Evolutionary conservation across 2,113 vertebrate genomes (phyloP), one percentile per base, ranked within the genome.

Genomic region (Otis tarda): DNA sequence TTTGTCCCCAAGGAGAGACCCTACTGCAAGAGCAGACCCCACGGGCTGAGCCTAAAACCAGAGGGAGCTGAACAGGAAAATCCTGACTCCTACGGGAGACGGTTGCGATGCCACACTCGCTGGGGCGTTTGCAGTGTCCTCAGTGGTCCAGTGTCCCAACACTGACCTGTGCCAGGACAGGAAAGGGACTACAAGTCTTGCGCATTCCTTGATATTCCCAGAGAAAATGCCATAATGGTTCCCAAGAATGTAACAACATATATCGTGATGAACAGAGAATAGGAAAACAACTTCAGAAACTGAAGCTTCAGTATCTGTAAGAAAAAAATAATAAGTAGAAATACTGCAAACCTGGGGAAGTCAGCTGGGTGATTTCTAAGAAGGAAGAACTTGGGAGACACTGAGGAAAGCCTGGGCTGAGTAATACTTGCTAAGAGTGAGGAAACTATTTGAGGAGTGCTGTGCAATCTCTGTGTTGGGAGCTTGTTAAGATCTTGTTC

Each of bases 21-120:
- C 37, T 68, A 7, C 28, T 60, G 19, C 28, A 61, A n/a, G 41
- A 70, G n/a, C 17, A 50, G 49, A 27, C 7, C 14, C 30, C 17
- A 15, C 12, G 37, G 53, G 5, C 31, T 2, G 1, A 22, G 19
- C 18, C 31, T 67, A 37, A 45, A 68, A 33, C 8, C 33, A 39
- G 55, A 53, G 10, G 19, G 19, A 60, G 27, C 27, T 50, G 41
- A 77, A 41, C 11, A 41, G 2, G 1, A 23, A 67, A 37, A 7
- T 35, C 27, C 7, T 10, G 18, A 56, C 9, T 56, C 30, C 10
- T 10, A 12, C 2, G 3, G 56, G 56, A 49, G 56, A 63, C 1
- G 7, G 35, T 15, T 63, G 39, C 25, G 7, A 33, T 22, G 27
- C 15, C 0, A 3, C 17, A 45, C 25, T 77, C 2, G 1, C 43